Base-by-base conservation (phyloP, 2,888 invertebrate genomes). In the Periphyllus acericola region DNA sequence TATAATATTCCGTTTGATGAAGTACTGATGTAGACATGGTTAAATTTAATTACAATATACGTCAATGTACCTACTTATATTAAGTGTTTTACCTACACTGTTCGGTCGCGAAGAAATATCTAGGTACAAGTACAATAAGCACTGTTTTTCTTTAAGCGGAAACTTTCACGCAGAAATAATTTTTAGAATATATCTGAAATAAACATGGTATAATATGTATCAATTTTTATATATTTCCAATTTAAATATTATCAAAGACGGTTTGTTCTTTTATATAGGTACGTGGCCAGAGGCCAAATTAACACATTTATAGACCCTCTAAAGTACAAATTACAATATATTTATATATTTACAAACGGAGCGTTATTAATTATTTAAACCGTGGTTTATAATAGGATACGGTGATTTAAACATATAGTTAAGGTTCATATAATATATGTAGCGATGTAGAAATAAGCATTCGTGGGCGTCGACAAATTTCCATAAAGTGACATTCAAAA, bases 401-500 rank as follows among this genome's bases (percentile, higher is more conserved):
- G 11, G 6, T 32, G 29, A 76, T 76, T 29, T 76, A 46, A 29
- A 25, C 60, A 25, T 25, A 60, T 0, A 25, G 9, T 3, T 3
- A 25, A 60, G 25, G 46, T 46, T 2, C 46, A 6, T 25, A 60
- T 60, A 60, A 60, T 60, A 60, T 52, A 17, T 2, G 25, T 60
- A 60, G 60, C 1, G 14, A 14, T 46, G 25, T 46, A 82, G 17
- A 74, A 55, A 79, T 14, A 55, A 29, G 4, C 14, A 29, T 29
- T 83, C 6, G 55, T 34, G 29, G 55, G 29, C 36, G 72, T 66
- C 40, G 11, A 83, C 83, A 4, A 40, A 83, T 66, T 76, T 75
- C 75, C 75, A 66, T 83, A 40, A 46, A 25, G n/a, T 75, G 75
- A 83, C 83, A 46, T 83, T 83, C 74, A 60, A 83, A 83, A 52